Conservation (phyloP, 1,140 invertebrate genomes). For the Amphibalanus amphitrite region DNA sequence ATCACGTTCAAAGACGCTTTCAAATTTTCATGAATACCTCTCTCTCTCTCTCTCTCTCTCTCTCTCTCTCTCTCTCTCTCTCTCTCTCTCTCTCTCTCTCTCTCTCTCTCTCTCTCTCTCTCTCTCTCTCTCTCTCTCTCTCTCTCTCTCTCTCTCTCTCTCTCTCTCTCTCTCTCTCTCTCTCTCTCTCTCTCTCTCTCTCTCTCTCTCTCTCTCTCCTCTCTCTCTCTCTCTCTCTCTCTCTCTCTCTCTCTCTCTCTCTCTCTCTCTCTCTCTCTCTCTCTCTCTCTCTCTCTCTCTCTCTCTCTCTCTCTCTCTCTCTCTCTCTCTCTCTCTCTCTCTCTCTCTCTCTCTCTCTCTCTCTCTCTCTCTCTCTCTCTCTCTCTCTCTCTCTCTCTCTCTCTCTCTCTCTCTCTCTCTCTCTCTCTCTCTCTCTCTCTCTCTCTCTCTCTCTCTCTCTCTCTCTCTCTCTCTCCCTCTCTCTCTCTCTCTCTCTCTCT, state of each 20-base stretch:
- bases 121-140: background rate
- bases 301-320: background rate
- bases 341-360: too few relatives aligned
- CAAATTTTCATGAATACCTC: background rate
- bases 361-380: too few relatives aligned
- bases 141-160: background rate
- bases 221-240: slow-evolving; percentile 3
- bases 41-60: slow-evolving; percentile 12
- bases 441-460: too few relatives aligned
- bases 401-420: too few relatives aligned
- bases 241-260: slow-evolving; percentile 2
- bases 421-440: too few relatives aligned
- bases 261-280: slow-evolving; percentile 9
- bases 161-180: background rate
- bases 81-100: background rate
- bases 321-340: too few relatives aligned
- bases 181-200: background rate
- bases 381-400: too few relatives aligned
- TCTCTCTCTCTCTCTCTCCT: background rate
- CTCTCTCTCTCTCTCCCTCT: too few relatives aligned
- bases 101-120: background rate
- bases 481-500: slow-evolving; percentile 3
- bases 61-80: slow-evolving; percentile 10
- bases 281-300: slow-evolving; percentile 8
- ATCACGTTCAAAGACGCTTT: too few relatives aligned